Evolutionary conservation across 2,113 vertebrate genomes (phyloP), one percentile per base, ranked within the genome.

Genomic region (Poecile atricapillus): DNA sequence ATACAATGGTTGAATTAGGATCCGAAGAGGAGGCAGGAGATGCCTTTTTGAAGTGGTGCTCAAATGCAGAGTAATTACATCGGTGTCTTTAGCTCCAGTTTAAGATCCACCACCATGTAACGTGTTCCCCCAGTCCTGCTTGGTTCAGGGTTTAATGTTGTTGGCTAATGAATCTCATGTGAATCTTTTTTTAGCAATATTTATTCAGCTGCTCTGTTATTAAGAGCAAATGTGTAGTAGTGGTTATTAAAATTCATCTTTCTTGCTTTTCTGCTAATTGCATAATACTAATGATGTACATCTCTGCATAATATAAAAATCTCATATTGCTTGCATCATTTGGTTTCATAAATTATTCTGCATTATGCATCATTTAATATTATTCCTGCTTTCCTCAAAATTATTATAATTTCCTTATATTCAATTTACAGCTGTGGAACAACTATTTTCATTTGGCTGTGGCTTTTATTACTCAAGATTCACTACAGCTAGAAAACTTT

Each of bases 401-500:
- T 68, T 80, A 9, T 97, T 94, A 75, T 84, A 59, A 89, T 89
- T 96, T 94, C 77, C 64, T 89, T 55, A 58, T 89, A 92, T 96
- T 96, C 76, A 78, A 91, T 97, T 97, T 97, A 87, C 97, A 99
- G 99, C 97, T 99, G 86, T 99, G 99, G 99, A 99, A 99, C 98
- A 99, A 99, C 98, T 99, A 99, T 96, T 99, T 99, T 97, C 99
- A 99, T 97, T 98, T 99, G 98, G 99, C 99, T 9, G 99, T 99
- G 97, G 99, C 99, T 71, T 99, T 99, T 96, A 99, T 99, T 98
- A 99, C 99, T 87, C 99, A 99, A 96, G 99, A 99, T 94, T 99
- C 99, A 81, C 97, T 99, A 96, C 99, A 99, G 97, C 98, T 99
- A 87, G 98, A 99, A 97, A 98, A 99, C 94, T 99, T 99, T 84